Percentiles rank a stretch among this genome's conserved stretches.
These are phyloP conservation scores for Asobara japonica DNA, from an alignment of 1,140 invertebrate species.

Conservation along the genomic window DNA sequence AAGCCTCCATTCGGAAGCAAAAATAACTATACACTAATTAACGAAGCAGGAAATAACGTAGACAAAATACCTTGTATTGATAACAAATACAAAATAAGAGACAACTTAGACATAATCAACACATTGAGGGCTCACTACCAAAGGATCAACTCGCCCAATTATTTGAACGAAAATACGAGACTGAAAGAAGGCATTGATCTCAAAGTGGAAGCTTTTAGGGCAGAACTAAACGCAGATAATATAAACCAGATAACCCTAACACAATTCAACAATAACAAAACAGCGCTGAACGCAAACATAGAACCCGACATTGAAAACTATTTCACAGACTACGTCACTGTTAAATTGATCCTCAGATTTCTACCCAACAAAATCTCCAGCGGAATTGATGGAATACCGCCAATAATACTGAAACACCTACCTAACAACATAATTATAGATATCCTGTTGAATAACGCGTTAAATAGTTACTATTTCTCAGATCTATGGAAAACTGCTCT, in stretches of 20 bases:
- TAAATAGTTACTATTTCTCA: constrained; percentile 2
- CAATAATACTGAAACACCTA: constrained; percentile 20
- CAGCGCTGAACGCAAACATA: neutral
- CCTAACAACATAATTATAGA: neutral
- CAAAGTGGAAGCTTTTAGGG: neutral
- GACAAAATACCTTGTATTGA: too few relatives aligned
- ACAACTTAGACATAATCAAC: constrained; percentile 9
- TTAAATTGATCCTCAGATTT: constrained; percentile 3
- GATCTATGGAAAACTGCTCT: neutral
- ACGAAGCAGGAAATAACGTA: too few relatives aligned
- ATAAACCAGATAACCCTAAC: neutral
- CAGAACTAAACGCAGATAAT: neutral
- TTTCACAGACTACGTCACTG: neutral
- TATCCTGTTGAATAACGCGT: constrained; percentile 4
- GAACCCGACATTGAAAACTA: neutral
- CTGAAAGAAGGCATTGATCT: neutral
- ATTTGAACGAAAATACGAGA: constrained; percentile 7
- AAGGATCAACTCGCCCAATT: constrained; percentile 22
- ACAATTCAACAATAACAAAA: neutral
- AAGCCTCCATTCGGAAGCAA: too few relatives aligned
- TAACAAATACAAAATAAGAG: neutral
- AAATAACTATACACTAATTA: too few relatives aligned
- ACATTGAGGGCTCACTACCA: constrained; percentile 16
- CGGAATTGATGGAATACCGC: constrained; percentile 14
- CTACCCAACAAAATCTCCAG: constrained; percentile 23